Evolutionary conservation across 1,140 invertebrate genomes (phyloP).

Genomic region (Drosophila oshimai): DNA sequence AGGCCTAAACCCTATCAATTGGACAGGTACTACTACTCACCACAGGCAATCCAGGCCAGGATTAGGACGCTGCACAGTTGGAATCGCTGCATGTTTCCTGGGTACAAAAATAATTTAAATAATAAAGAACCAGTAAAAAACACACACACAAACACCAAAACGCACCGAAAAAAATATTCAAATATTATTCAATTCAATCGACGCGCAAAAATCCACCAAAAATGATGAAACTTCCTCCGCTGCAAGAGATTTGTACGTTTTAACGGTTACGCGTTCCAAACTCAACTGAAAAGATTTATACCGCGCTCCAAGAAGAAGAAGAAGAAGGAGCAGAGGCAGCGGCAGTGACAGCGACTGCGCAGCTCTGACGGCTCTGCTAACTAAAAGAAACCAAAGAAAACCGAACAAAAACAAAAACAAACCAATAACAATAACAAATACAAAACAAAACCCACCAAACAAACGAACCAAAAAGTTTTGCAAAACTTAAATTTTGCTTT

Average conservation of each 20-base stretch:
- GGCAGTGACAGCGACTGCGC: conserved; percentile 27
- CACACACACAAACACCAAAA: neutral
- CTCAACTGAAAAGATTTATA: conserved; percentile 82
- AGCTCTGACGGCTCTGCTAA: conserved; percentile 15
- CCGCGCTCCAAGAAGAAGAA: conserved; percentile 74
- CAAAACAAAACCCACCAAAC: neutral
- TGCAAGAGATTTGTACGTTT: conserved; percentile 58
- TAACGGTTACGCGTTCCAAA: conserved; percentile 81
- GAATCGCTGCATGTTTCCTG: conserved; percentile 46
- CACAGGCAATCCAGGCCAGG: conserved; percentile 52
- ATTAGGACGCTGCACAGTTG: conserved; percentile 51
- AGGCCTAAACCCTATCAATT: conserved; percentile 2
- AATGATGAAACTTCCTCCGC: conserved; percentile 59
- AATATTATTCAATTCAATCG: too few species aligned
- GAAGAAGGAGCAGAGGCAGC: conserved; percentile 22
- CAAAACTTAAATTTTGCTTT: conserved; percentile 48
- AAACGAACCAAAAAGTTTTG: conserved; percentile 55
- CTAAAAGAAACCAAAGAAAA: neutral
- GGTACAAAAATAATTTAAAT: neutral
- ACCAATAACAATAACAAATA: conserved; percentile 16
- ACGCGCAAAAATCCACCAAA: neutral
- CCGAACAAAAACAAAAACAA: conserved; percentile 14
- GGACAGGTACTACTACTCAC: conserved; percentile 35
- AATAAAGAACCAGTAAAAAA: neutral
- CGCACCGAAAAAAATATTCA: conserved; percentile 19